These are phyloP conservation scores for Pyrochroa serraticornis DNA, from an alignment of 2,888 invertebrate species.

Conservation along the genomic window DNA sequence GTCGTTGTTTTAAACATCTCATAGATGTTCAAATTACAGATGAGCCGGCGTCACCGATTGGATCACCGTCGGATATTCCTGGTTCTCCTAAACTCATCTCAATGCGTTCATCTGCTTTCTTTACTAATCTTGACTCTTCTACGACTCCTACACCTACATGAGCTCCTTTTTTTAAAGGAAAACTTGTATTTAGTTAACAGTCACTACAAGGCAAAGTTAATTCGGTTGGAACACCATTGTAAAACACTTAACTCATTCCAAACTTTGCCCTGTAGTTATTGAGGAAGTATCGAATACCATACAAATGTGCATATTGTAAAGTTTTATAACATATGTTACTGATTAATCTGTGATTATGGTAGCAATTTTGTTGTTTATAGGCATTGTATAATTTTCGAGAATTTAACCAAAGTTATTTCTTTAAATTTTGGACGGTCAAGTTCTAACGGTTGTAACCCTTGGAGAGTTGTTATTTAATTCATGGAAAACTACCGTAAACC, in stretches of 20 bases:
- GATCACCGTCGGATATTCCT: conserved; percentile 40
- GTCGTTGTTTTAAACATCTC: conserved; percentile 10
- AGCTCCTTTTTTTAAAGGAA: conserved; percentile 26
- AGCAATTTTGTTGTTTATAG: conserved; percentile 28
- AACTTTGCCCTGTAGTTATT: background rate
- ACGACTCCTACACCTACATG: conserved; percentile 50
- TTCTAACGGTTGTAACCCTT: too few species aligned
- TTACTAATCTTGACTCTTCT: conserved; percentile 50
- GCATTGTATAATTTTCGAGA: background rate
- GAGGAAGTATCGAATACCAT: conserved; percentile 8
- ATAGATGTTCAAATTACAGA: conserved; percentile 39
- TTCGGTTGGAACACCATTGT: too few species aligned
- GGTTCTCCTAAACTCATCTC: conserved; percentile 46
- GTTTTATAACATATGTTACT: conserved; percentile 31
- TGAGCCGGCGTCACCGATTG: conserved; percentile 42
- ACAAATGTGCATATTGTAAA: conserved; percentile 31
- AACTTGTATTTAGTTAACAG: background rate
- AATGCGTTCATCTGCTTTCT: conserved; percentile 47
- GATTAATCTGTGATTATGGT: conserved; percentile 46
- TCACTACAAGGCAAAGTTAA: background rate
- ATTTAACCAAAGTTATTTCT: too few species aligned
- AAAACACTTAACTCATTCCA: too few species aligned
- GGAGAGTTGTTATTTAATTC: too few species aligned
- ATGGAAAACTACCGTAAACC: too few species aligned
- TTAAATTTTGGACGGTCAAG: too few species aligned